phyloP scores from a whole-genome alignment of 2,113 vertebrate species.

The Xyrauchen texanus region DNA sequence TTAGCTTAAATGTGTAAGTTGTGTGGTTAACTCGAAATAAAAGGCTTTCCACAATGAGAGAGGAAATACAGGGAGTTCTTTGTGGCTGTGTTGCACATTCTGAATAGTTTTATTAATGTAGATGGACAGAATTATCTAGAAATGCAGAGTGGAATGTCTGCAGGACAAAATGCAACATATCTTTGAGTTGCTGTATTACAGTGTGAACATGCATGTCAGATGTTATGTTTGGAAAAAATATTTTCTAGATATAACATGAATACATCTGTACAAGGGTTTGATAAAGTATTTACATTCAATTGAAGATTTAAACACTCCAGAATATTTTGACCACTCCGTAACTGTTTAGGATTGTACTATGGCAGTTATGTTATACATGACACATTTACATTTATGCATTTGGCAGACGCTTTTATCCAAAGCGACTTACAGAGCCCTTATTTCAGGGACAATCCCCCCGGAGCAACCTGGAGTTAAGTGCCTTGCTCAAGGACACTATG shows the following conservation, averaged over 20 bases:
- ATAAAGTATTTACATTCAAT: neutral
- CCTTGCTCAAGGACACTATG: too few relatives aligned
- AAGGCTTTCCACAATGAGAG: neutral
- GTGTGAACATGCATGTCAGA: neutral
- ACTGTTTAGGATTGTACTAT: too few relatives aligned
- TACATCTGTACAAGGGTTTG: neutral
- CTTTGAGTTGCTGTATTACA: neutral
- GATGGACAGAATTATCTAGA: neutral
- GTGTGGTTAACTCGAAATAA: neutral
- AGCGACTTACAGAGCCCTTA: too few relatives aligned
- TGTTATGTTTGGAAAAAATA: neutral
- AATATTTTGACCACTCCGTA: neutral
- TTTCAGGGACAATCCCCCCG: too few relatives aligned
- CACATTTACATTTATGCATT: too few relatives aligned
- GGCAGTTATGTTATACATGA: too few relatives aligned
- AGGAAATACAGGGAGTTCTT: neutral
- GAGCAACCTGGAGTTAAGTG: too few relatives aligned
- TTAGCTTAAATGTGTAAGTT: neutral
- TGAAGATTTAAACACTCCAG: neutral
- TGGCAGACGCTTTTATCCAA: too few relatives aligned
- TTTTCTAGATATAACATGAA: conserved; percentile 15
- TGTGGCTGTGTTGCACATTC: neutral
- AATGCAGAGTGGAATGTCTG: neutral
- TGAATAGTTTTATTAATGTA: neutral
- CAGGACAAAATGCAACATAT: neutral